Conservation (phyloP, 2,797 vertebrate species). For the Epinephelus malabaricus region DNA sequence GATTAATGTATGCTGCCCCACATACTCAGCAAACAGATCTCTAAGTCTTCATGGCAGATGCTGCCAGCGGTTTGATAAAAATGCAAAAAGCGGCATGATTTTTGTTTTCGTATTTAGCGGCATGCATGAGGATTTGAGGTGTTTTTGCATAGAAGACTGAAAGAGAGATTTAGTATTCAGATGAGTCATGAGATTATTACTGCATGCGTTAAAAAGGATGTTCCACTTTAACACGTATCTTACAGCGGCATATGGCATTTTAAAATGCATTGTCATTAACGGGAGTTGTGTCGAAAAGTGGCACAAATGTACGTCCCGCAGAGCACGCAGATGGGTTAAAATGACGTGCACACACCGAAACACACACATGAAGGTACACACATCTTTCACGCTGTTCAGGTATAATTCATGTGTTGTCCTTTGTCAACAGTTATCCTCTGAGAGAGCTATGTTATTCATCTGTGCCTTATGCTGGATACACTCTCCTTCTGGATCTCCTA, state of each 20-base stretch:
- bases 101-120: slow-evolving; percentile 52
- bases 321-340: slow-evolving; percentile 28
- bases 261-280: slow-evolving; percentile 35
- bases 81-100: slow-evolving; percentile 55
- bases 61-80: slow-evolving; percentile 63
- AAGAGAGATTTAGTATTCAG: slow-evolving; percentile 58
- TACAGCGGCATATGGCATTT: slow-evolving; percentile 20
- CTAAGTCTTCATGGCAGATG: slow-evolving; percentile 53
- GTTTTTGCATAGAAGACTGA: slow-evolving; percentile 52
- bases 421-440: slow-evolving; percentile 5
- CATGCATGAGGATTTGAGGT: slow-evolving; percentile 64
- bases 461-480: slow-evolving; percentile 31
- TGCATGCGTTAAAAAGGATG: slow-evolving; percentile 18
- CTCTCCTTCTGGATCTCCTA: slow-evolving; percentile 38
- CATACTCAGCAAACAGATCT: slow-evolving; percentile 67
- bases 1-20: slow-evolving; percentile 84
- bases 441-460: slow-evolving; percentile 26
- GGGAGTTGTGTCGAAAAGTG: slow-evolving; percentile 12
- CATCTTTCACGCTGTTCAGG: background rate
- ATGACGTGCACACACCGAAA: background rate
- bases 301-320: slow-evolving; percentile 4
- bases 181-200: slow-evolving; percentile 65
- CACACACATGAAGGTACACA: slow-evolving; percentile 2
- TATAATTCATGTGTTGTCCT: slow-evolving; percentile 19
- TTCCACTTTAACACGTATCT: slow-evolving; percentile 33